phyloP scores from a whole-genome alignment of 2,888 invertebrate species.

The Netelia melanura region DNA sequence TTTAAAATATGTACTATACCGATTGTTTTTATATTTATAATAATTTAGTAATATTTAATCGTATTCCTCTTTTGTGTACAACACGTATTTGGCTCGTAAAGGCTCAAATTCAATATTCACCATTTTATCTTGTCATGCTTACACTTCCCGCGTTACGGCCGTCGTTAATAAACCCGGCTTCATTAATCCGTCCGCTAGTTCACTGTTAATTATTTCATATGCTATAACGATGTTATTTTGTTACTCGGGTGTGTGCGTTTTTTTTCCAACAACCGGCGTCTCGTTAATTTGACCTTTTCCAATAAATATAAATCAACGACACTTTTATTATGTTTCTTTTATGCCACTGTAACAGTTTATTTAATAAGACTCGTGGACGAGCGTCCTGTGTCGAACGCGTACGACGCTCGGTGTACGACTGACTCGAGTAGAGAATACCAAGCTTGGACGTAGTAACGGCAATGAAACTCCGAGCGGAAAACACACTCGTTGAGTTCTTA shows the following conservation, averaged over 20 bases:
- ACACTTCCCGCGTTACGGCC: neutral
- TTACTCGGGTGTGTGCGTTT: neutral
- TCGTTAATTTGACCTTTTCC: neutral
- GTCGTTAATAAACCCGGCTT: neutral
- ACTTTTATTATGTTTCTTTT: neutral
- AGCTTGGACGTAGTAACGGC: constrained; percentile 6
- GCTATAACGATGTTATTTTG: neutral
- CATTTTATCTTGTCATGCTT: neutral
- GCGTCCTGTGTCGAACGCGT: constrained; percentile 11
- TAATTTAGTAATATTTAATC: neutral
- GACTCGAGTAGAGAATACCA: constrained; percentile 33
- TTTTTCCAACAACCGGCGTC: neutral
- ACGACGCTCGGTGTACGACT: constrained; percentile 62
- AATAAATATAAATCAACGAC: neutral
- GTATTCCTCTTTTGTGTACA: neutral
- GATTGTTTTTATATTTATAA: neutral
- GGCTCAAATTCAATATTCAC: neutral
- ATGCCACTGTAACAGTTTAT: neutral
- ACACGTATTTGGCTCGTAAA: neutral
- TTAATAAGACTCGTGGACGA: neutral
- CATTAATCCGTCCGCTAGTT: neutral
- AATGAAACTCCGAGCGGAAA: neutral
- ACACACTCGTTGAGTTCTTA: neutral
- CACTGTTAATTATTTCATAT: neutral
- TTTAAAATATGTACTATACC: neutral